Evolutionary conservation across 2,797 vertebrate species (phyloP).

Genomic region (Leptoclinus maculatus): DNA sequence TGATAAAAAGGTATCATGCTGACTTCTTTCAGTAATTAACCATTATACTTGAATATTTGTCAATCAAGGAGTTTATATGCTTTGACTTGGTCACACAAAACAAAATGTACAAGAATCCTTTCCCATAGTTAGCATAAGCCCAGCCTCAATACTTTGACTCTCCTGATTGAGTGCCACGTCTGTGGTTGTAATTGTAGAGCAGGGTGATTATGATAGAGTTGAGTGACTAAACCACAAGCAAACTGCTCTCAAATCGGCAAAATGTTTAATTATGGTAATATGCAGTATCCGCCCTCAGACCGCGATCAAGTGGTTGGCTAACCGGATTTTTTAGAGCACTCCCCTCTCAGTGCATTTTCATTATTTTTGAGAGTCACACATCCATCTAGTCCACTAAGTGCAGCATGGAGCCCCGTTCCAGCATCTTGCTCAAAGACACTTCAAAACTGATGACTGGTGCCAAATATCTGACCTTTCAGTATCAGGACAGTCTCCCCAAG

Average conservation of each 20-base stretch:
- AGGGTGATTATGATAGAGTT: slow-evolving; percentile 49
- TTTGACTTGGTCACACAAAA: background rate
- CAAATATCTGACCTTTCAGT: slow-evolving; percentile 78
- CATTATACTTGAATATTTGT: slow-evolving; percentile 12
- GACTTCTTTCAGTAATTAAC: background rate
- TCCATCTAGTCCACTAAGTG: slow-evolving; percentile 24
- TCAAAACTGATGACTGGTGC: slow-evolving; percentile 59
- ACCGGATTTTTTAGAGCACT: slow-evolving; percentile 42
- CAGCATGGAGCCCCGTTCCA: slow-evolving; percentile 25
- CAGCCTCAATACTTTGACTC: background rate
- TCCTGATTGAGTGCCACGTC: slow-evolving; percentile 34
- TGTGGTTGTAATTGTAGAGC: slow-evolving; percentile 70
- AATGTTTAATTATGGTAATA: slow-evolving; percentile 66
- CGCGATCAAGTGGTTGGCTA: slow-evolving; percentile 35
- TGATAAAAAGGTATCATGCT: slow-evolving; percentile 11
- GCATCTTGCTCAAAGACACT: slow-evolving; percentile 65
- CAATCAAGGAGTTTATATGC: background rate
- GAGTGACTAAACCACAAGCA: slow-evolving; percentile 39
- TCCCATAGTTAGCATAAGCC: background rate
- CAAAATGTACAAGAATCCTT: background rate
- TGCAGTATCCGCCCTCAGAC: slow-evolving; percentile 37
- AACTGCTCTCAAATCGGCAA: slow-evolving; percentile 52
- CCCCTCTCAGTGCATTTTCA: slow-evolving; percentile 20
- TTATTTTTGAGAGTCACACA: slow-evolving; percentile 27
- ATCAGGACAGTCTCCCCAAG: slow-evolving; percentile 66